Percentiles rank a stretch among this genome's conserved stretches.
These are phyloP conservation scores for Microcebus griseorufus DNA, from an alignment of 2,113 vertebrate genomes.

Conservation along the genomic window DNA sequence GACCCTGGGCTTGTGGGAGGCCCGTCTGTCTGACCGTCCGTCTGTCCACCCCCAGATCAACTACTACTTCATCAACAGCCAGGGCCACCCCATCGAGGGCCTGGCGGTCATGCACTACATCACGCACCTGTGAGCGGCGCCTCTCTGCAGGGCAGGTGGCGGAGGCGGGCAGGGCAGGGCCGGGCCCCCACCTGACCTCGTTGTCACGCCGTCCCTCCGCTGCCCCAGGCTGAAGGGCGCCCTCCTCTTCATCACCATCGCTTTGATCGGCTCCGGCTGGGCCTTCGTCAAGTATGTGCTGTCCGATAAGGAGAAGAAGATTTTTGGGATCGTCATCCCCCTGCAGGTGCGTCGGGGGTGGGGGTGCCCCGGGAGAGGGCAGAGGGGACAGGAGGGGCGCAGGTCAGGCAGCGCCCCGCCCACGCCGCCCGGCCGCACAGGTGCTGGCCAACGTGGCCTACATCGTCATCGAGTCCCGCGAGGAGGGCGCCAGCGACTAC, in stretches of 20 bases:
- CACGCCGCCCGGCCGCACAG: constrained; percentile 54
- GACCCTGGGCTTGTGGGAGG: neutral
- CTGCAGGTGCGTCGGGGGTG: constrained; percentile 82
- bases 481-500: constrained; percentile 90
- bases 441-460: constrained; percentile 91
- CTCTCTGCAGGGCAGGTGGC: neutral
- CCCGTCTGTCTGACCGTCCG: neutral
- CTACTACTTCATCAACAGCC: constrained; percentile 91
- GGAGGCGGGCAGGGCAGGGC: neutral
- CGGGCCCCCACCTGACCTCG: neutral
- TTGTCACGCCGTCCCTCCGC: rapidly evolving
- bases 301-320: constrained; percentile 93
- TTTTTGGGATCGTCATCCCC: constrained; percentile 92
- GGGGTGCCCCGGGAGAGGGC: rapidly evolving
- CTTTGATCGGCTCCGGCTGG: constrained; percentile 91
- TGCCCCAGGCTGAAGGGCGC: constrained; percentile 89
- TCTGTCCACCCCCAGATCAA: constrained; percentile 85
- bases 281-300: constrained; percentile 92
- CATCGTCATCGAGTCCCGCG: constrained; percentile 90
- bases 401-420: rapidly evolving
- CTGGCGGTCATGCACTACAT: constrained; percentile 93
- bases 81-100: constrained; percentile 90
- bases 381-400: too few relatives aligned
- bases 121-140: constrained; percentile 88
- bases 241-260: constrained; percentile 92